Evolutionary conservation across 2,888 invertebrate species (phyloP), one percentile per base, ranked within the genome.

Genomic region (Gymnoscelis rufifasciata): DNA sequence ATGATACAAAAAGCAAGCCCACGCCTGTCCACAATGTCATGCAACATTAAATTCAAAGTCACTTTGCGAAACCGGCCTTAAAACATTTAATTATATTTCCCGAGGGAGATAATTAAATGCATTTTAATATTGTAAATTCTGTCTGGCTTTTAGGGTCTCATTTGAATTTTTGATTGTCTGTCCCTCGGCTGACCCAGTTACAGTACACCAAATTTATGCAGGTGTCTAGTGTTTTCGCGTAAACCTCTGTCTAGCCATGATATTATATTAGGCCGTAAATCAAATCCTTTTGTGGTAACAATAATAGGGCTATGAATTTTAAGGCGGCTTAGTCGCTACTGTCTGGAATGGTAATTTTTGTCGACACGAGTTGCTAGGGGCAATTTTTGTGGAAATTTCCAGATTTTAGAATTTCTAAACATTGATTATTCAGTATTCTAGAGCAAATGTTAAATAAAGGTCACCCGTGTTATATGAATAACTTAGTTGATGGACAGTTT

Each of bases 151-250:
- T 66, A 75, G 71, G 74, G 69, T 67, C 76, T 83, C 77, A 87
- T 86, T 86, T 84, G 74, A 83, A 84, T 83, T 84, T 79, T 76
- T 83, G 83, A 84, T 84, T 78, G 84, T 86, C 84, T 83, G 80
- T 75, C 75, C 79, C 77, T 66, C 73, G 64, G 71, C 40, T 74
- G 87, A 83, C 87, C 87, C 79, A 87, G 68, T 80, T 86, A 72
- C 70, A 84, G 86, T 83, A 74, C 84, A n/a, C n/a, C n/a, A 70
- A 64, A 74, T 66, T 66, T 64, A 72, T 74, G 62, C 74, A 76
- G 73, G 75, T 80, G 83, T 76, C 82, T 83, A 77, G 80, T 66
- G 60, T 66, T 62, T 83, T 79, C 78, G 74, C 79, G 80, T 84
- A 86, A 78, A 66, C 64, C 71, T 54, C 67, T 56, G 83, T 83